These are phyloP conservation scores for Epinephelus malabaricus DNA, from an alignment of 2,797 vertebrate species.

Conservation along the genomic window DNA sequence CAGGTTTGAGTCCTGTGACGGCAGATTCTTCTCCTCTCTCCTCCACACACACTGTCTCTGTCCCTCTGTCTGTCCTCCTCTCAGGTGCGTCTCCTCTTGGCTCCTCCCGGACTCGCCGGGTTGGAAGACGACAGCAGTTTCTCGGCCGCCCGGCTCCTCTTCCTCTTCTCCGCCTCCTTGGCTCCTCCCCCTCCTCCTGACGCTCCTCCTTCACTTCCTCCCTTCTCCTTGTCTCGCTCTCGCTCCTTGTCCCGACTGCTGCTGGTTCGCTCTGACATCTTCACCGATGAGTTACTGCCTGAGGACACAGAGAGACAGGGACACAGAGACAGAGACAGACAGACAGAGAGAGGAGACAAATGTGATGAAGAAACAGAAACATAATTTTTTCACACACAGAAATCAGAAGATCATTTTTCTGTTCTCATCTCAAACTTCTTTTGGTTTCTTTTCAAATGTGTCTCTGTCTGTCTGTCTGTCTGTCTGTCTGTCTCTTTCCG, in stretches of 20 bases:
- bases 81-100: slow-evolving; percentile 81
- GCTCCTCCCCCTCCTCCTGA: slow-evolving; percentile 46
- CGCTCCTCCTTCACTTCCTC: slow-evolving; percentile 34
- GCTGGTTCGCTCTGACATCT: slow-evolving; percentile 72
- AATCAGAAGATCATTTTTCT: too few relatives aligned
- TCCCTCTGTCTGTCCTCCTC: background rate
- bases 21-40: slow-evolving; percentile 8
- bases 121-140: slow-evolving; percentile 79
- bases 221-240: slow-evolving; percentile 72
- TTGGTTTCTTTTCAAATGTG: too few relatives aligned
- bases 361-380: too few relatives aligned
- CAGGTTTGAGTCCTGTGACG: background rate
- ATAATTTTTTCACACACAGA: too few relatives aligned
- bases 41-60: background rate
- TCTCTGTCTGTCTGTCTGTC: too few relatives aligned
- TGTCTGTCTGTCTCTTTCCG: too few relatives aligned
- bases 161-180: slow-evolving; percentile 77
- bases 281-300: slow-evolving; percentile 83
- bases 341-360: background rate
- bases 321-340: background rate
- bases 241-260: slow-evolving; percentile 72
- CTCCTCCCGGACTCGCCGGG: slow-evolving; percentile 76
- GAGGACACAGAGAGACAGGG: slow-evolving; percentile 10
- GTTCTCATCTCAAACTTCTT: too few relatives aligned
- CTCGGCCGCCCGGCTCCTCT: slow-evolving; percentile 71